phyloP scores from a whole-genome alignment of 2,888 invertebrate species.

The Oxystoma pomonae region DNA sequence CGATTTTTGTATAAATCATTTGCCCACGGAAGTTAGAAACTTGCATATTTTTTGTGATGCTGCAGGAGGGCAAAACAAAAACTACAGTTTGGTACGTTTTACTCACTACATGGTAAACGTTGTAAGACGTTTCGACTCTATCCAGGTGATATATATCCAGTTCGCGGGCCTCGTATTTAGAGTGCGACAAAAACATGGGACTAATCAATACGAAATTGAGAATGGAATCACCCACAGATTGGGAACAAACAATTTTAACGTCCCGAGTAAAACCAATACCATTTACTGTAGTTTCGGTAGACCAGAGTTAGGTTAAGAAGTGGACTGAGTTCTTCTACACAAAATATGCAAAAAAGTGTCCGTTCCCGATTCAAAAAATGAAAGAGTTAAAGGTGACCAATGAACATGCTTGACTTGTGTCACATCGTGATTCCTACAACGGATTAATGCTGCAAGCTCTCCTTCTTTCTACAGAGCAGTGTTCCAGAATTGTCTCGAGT shows the following conservation, averaged over 20 bases:
- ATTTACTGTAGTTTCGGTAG: constrained; percentile 16
- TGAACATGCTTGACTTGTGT: constrained; percentile 7
- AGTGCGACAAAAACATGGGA: not conserved
- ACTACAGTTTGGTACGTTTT: constrained; percentile 7
- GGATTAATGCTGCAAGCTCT: too few relatives aligned
- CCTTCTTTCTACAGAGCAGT: too few relatives aligned
- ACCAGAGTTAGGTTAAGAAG: constrained; percentile 17
- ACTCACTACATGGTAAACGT: not conserved
- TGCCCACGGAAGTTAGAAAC: constrained; percentile 11
- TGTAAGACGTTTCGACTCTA: not conserved
- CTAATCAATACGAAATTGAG: constrained; percentile 14
- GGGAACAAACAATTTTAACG: constrained; percentile 10
- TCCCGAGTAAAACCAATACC: constrained; percentile 12
- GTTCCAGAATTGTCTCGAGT: too few relatives aligned
- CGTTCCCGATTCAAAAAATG: constrained; percentile 13
- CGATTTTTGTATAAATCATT: constrained; percentile 6
- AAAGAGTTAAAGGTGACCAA: constrained; percentile 9
- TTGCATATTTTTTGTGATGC: constrained; percentile 10
- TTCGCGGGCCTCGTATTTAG: not conserved
- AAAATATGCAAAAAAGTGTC: constrained; percentile 19
- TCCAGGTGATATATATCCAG: not conserved
- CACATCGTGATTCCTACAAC: too few relatives aligned
- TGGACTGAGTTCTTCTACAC: constrained; percentile 15
- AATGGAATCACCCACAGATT: constrained; percentile 15
- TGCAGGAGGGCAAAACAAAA: constrained; percentile 11